These are phyloP conservation scores for Proisotoma minuta DNA, from an alignment of 2,888 invertebrate species.

Conservation along the genomic window DNA sequence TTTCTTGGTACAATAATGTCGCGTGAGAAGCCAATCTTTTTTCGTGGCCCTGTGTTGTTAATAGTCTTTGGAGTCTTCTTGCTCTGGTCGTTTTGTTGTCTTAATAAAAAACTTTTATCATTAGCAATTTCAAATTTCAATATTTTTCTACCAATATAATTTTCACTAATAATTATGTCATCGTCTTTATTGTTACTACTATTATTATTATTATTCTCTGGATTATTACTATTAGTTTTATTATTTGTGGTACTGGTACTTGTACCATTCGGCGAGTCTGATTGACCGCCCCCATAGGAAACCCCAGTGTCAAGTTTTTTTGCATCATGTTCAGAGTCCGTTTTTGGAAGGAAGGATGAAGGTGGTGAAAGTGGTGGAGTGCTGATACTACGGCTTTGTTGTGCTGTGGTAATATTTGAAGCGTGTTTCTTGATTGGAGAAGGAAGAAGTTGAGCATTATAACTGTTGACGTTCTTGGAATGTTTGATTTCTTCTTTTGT, in stretches of 20 bases:
- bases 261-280: neutral
- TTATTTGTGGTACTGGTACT: neutral
- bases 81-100: too few species aligned
- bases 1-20: neutral
- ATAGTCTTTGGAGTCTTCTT: too few species aligned
- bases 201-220: neutral
- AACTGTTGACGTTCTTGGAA: neutral
- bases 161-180: neutral
- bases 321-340: neutral
- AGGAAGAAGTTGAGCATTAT: neutral
- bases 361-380: too few species aligned
- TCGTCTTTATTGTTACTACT: neutral
- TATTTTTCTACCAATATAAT: neutral
- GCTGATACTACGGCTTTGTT: too few species aligned
- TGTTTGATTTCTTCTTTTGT: neutral
- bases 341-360: too few species aligned
- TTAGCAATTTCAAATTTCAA: too few species aligned
- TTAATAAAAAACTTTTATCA: too few species aligned
- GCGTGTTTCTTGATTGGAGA: too few species aligned
- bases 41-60: neutral
- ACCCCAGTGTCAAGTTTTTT: neutral
- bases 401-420: too few species aligned
- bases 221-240: neutral
- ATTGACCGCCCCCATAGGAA: conserved; percentile 3
- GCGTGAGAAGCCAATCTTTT: neutral